These are phyloP conservation scores for Akabosia matsudoensis DNA, from an alignment of 1,140 invertebrate species.

Conservation along the genomic window DNA sequence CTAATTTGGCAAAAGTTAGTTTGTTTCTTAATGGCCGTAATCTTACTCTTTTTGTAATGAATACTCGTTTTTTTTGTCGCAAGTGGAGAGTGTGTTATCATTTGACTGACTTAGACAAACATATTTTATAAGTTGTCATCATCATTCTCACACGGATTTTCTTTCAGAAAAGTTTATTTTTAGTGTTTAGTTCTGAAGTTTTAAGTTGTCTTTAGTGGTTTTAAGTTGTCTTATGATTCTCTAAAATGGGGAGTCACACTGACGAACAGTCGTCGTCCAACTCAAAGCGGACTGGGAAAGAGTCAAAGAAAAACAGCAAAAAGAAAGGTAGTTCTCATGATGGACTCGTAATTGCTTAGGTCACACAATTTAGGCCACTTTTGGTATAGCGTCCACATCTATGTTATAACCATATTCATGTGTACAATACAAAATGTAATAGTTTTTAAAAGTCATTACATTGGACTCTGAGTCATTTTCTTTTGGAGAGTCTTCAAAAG, in stretches of 20 bases:
- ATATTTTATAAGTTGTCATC: too few species aligned
- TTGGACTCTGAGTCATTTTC: not conserved
- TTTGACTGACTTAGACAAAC: too few species aligned
- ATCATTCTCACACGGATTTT: too few species aligned
- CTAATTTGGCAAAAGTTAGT: too few species aligned
- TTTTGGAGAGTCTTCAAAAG: not conserved
- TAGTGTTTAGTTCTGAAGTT: not conserved
- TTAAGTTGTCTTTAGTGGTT: not conserved
- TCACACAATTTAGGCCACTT: not conserved
- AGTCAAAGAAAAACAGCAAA: slow-evolving; percentile 33
- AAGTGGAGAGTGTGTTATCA: too few species aligned
- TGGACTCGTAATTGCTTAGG: not conserved
- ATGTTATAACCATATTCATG: too few species aligned
- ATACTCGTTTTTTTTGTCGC: too few species aligned
- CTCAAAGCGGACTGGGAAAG: slow-evolving; percentile 28
- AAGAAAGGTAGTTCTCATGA: slow-evolving; percentile 1
- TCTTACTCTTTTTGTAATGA: too few species aligned
- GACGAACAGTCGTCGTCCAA: slow-evolving; percentile 24
- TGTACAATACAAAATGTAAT: too few species aligned
- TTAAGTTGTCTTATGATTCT: not conserved
- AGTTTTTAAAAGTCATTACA: too few species aligned
- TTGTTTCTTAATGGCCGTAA: too few species aligned
- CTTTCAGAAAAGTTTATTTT: too few species aligned
- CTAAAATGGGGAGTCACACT: slow-evolving; percentile 33
- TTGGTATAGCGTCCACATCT: not conserved